phyloP scores from a whole-genome alignment of 2,888 invertebrate species.

The Cordilura impudica region DNA sequence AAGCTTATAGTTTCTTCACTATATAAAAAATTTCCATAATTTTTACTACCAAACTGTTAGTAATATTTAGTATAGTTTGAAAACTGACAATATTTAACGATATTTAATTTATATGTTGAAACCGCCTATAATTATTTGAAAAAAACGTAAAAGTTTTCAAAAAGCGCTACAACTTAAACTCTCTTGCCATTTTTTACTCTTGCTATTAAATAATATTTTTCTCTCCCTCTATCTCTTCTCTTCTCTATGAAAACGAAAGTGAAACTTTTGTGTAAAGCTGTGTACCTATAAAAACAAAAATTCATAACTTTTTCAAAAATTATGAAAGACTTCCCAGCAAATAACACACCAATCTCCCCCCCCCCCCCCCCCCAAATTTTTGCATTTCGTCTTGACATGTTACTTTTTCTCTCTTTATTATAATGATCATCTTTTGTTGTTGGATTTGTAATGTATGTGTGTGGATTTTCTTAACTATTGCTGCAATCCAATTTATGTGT shows the following conservation, averaged over 20 bases:
- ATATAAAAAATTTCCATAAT: too few relatives aligned
- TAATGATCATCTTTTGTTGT: slow-evolving; percentile 46
- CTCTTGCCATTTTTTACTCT: not conserved
- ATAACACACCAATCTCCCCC: not conserved
- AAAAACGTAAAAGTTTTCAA: not conserved
- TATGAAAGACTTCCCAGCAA: slow-evolving; percentile 49
- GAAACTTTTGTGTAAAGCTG: slow-evolving; percentile 68
- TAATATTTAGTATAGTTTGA: too few relatives aligned
- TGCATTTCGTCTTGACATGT: too few relatives aligned
- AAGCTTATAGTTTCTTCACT: too few relatives aligned
- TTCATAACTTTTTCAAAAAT: not conserved
- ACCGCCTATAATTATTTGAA: not conserved
- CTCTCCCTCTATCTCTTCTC: slow-evolving; percentile 3
- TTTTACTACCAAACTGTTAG: too few relatives aligned
- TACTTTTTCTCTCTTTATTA: not conserved
- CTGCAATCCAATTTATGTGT: slow-evolving; percentile 28
- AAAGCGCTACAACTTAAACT: not conserved
- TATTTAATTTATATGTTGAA: too few relatives aligned
- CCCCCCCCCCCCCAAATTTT: not conserved
- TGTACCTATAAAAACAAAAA: not conserved
- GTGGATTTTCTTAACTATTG: slow-evolving; percentile 9
- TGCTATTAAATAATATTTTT: not conserved
- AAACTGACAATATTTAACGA: too few relatives aligned
- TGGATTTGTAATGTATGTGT: not conserved
- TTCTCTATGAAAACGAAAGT: slow-evolving; percentile 74